Evolutionary conservation across 2,888 invertebrate species (phyloP), one percentile per base, ranked within the genome.

Genomic region (Lysandra coridon): DNA sequence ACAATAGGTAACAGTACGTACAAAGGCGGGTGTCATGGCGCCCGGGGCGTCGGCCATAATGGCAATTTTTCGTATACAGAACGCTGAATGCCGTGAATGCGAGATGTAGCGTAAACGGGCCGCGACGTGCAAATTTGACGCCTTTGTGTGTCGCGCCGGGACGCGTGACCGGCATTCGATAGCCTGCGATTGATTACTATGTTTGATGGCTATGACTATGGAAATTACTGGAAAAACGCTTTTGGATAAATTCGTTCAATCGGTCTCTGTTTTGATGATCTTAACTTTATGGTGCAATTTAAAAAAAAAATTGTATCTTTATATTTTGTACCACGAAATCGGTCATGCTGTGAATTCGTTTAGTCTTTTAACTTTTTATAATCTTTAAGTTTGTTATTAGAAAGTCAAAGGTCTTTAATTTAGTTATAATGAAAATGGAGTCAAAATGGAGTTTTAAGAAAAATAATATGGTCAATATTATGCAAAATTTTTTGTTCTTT

Each of bases 111-210:
- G 90, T 93, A 92, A 93, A 92, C 92, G 92, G 91, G 88, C 88
- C 85, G 89, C 91, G 92, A 91, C 94, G 93, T 92, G 94, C 93
- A 94, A 94, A 94, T 94, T 94, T 94, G 92, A 86, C 86, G 90
- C 93, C 90, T 94, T 94, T 93, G 94, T 94, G 91, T 85, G 84
- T 87, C 82, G 83, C 86, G 85, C 86, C 85, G 84, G 85, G 79
- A 90, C 85, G 90, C 94, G 94, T 94, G 94, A 90, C 89, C 86
- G 83, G 93, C 89, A 92, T 92, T 83, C 85, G 83, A 83, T 82
- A 82, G 79, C 78, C 83, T 69, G 73, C 44, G 80, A 78, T 80
- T 83, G 81, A 84, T 83, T 83, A 84, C 83, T 74, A 81, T 76
- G 81, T 81, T 80, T 80, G 81, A 80, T 80, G 79, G 81, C 82